Percentiles rank a stretch among this genome's conserved stretches.
These are phyloP conservation scores for Tetragnatha versicolor DNA, from an alignment of 1,140 invertebrate species.

Conservation along the genomic window DNA sequence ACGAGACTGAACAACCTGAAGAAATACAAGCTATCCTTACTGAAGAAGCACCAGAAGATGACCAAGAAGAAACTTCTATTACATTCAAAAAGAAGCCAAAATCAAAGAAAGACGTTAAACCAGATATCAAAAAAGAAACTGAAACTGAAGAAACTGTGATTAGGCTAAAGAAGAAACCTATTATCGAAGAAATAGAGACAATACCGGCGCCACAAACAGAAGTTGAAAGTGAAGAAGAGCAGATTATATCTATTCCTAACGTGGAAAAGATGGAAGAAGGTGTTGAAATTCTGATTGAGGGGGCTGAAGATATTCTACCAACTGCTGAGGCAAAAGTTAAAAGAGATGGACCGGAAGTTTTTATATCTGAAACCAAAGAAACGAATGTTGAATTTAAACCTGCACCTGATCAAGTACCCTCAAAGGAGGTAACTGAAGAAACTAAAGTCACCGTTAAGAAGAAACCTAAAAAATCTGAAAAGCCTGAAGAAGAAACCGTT, in stretches of 20 bases:
- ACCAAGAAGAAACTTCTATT: conserved; percentile 16
- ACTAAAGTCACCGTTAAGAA: conserved; percentile 22
- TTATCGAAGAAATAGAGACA: conserved; percentile 49
- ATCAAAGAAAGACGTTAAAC: conserved; percentile 53
- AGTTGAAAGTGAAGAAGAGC: conserved; percentile 2
- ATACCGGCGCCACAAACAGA: conserved; percentile 30
- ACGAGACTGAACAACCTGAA: conserved; percentile 14
- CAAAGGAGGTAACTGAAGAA: neutral
- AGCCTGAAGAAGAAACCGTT: neutral
- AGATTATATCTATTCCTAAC: conserved; percentile 28
- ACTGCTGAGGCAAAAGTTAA: conserved; percentile 42
- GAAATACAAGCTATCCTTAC: conserved; percentile 1
- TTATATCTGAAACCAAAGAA: conserved; percentile 38
- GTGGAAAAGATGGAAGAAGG: conserved; percentile 20
- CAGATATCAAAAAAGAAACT: conserved; percentile 25
- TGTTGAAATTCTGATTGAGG: conserved; percentile 51
- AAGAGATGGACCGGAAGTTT: conserved; percentile 43
- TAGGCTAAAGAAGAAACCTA: conserved; percentile 57
- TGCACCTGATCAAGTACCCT: neutral
- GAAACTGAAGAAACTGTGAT: conserved; percentile 56
- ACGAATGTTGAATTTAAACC: conserved; percentile 28
- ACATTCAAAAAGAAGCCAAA: conserved; percentile 46
- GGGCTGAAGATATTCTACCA: conserved; percentile 32
- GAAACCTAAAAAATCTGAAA: conserved; percentile 1
- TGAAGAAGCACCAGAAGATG: neutral